phyloP scores from a whole-genome alignment of 2,113 vertebrate species.

The Platanista minor region DNA sequence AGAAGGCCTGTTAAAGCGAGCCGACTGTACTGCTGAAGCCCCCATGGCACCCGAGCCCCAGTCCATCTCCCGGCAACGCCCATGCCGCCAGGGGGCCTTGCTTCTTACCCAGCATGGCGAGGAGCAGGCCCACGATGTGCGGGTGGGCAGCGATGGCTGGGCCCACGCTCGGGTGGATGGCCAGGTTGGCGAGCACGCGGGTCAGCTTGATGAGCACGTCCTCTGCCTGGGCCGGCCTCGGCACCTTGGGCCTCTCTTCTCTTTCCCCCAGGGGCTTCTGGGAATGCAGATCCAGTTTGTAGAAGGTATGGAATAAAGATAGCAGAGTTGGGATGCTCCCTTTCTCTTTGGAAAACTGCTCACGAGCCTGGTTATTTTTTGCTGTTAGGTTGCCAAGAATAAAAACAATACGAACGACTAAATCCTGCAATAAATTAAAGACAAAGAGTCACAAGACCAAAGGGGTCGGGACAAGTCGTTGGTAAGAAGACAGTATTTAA shows the following conservation, averaged over 20 bases:
- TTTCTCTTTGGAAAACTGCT: slow-evolving; percentile 82
- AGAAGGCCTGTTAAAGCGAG: neutral
- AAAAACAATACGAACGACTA: slow-evolving; percentile 91
- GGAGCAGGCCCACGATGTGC: slow-evolving; percentile 82
- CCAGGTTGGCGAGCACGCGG: slow-evolving; percentile 91
- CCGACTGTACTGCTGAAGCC: neutral
- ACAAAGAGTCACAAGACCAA: neutral
- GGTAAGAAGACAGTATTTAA: neutral
- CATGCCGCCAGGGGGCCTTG: fast-evolving
- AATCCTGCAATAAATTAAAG: slow-evolving; percentile 83
- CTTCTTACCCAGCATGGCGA: slow-evolving; percentile 88
- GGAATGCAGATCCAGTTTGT: slow-evolving; percentile 67
- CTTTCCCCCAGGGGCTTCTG: neutral
- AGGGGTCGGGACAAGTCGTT: neutral
- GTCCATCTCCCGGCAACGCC: neutral
- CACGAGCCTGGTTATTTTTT: slow-evolving; percentile 83
- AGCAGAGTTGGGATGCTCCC: slow-evolving; percentile 83
- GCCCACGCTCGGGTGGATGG: slow-evolving; percentile 86
- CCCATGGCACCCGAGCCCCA: neutral
- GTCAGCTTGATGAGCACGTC: slow-evolving; percentile 94
- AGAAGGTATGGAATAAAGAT: slow-evolving; percentile 85
- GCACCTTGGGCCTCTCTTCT: neutral
- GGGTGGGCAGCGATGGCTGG: slow-evolving; percentile 80
- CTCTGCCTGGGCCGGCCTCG: slow-evolving; percentile 77
- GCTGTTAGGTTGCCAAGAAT: slow-evolving; percentile 93